Percentiles rank a stretch among this genome's conserved stretches.
These are phyloP conservation scores for Steromphala cineraria DNA, from an alignment of 2,888 invertebrate genomes.

Conservation along the genomic window DNA sequence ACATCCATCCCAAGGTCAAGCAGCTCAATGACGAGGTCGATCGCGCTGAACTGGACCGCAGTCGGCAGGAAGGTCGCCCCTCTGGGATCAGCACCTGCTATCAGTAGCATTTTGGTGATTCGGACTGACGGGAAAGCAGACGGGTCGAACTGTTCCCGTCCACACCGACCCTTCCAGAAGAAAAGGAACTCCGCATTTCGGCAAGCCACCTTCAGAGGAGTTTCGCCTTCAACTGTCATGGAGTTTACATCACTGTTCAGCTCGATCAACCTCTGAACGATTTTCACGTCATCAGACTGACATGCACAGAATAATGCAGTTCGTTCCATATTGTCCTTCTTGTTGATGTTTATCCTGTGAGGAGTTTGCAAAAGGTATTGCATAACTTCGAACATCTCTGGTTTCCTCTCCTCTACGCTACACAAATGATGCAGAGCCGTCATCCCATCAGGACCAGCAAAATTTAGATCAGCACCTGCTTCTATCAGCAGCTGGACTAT, in stretches of 20 bases:
- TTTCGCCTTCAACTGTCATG: conserved; percentile 58
- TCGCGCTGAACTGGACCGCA: conserved; percentile 62
- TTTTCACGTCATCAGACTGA: conserved; percentile 57
- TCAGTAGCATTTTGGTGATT: conserved; percentile 62
- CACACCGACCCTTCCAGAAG: conserved; percentile 57
- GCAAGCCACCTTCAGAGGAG: conserved; percentile 63
- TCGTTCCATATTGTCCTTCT: conserved; percentile 59
- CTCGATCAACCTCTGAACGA: conserved; percentile 52
- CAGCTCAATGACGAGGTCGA: conserved; percentile 57
- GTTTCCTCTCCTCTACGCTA: conserved; percentile 48
- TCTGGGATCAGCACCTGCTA: conserved; percentile 56
- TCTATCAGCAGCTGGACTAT: conserved; percentile 46
- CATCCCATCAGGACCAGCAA: conserved; percentile 58
- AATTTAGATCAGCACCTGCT: conserved; percentile 41
- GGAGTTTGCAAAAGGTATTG: conserved; percentile 49
- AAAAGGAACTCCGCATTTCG: conserved; percentile 68
- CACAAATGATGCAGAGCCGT: conserved; percentile 58
- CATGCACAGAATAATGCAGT: conserved; percentile 61
- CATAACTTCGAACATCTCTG: conserved; percentile 53
- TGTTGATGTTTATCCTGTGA: conserved; percentile 53
- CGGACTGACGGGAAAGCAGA: conserved; percentile 61
- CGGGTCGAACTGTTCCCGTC: conserved; percentile 33
- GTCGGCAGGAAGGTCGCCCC: conserved; percentile 66
- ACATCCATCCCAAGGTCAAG: conserved; percentile 67
- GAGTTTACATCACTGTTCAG: conserved; percentile 60